Base-by-base conservation (phyloP, 2,888 invertebrate genomes). In the Siphonodentalium dalli region DNA sequence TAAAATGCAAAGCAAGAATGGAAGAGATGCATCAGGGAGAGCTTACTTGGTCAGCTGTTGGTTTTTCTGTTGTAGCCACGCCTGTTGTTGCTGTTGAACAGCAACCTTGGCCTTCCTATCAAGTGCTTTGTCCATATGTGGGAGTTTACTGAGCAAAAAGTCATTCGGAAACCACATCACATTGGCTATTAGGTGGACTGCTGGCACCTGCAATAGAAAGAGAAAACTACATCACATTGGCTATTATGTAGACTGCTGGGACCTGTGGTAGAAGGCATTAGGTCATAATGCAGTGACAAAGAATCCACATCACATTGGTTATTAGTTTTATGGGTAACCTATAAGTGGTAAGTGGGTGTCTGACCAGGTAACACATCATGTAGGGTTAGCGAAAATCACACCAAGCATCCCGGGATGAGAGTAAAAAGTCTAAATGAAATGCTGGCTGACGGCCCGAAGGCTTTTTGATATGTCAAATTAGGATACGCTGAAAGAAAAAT, bases 121-220 rank as follows among this genome's bases (percentile, higher is more conserved):
- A 39, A 86, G 78, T 1, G 83, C 78, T 71, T 84, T 85, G 81
- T 78, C 85, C 81, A 80, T 82, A 79, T 80, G 85, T 80, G 82
- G 85, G 78, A 81, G 87, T 76, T 67, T 88, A 81, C 66, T 87
- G 84, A 59, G 87, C 3, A 96, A 84, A 82, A 95, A 96, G 66
- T 87, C 86, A 76, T 89, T 90, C 0, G 95, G 92, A 72, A 90
- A 88, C 93, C 93, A 96, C 47, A 92, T 80, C 15, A 90, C 85
- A 74, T 90, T 90, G 1, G 92, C 93, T 53, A 87, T 85, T 28
- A 97, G 82, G 39, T 89, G 88, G 53, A 93, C 88, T 28, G 89
- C 90, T 63, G 90, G 89, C 38, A 90, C 86, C 87, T 90, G 59
- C 4, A 55, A 44, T 38, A 24, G 27, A 43, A 15, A 31, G 35